These are phyloP conservation scores for Arrhamphus sclerolepis DNA, from an alignment of 2,797 vertebrate species.

Conservation along the genomic window DNA sequence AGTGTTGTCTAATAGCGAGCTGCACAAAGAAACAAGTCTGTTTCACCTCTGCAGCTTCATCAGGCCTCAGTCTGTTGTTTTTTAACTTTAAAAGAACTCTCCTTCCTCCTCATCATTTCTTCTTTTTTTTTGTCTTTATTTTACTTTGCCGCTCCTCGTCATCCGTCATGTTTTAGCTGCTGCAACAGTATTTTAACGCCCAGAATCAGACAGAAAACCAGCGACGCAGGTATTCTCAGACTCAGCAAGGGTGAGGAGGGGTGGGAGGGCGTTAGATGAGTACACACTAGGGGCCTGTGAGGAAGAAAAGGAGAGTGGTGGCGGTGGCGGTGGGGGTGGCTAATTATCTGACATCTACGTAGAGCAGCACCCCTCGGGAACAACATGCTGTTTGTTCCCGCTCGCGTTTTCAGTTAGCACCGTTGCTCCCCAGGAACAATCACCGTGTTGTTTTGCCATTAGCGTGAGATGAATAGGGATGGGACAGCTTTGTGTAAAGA, in stretches of 20 bases:
- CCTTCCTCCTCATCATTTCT: slow-evolving; percentile 2
- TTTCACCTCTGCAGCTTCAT: slow-evolving; percentile 51
- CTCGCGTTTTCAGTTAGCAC: slow-evolving; percentile 78
- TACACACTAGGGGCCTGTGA: slow-evolving; percentile 59
- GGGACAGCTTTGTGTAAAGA: slow-evolving; percentile 70
- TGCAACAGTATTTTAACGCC: background rate
- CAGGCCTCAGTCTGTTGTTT: no score
- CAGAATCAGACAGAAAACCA: background rate
- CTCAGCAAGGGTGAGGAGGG: slow-evolving; percentile 25
- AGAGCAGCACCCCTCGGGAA: slow-evolving; percentile 75
- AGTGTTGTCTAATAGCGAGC: slow-evolving; percentile 46
- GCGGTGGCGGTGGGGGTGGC: slow-evolving; percentile 38
- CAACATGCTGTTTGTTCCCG: slow-evolving; percentile 80
- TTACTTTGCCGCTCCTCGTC: background rate
- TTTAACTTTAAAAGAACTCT: no score
- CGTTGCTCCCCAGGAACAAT: slow-evolving; percentile 80
- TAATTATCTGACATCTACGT: slow-evolving; percentile 83
- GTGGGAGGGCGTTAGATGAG: slow-evolving; percentile 60
- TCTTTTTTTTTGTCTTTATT: slow-evolving; percentile 3
- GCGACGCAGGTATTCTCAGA: slow-evolving; percentile 73
- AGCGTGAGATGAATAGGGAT: slow-evolving; percentile 82
- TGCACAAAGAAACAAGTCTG: slow-evolving; percentile 52
- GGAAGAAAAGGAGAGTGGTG: background rate
- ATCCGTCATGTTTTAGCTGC: background rate
- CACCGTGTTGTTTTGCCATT: slow-evolving; percentile 81